Base-by-base conservation (phyloP, 92 coral and sea anemone genomes). In the Porites evermanni region DNA sequence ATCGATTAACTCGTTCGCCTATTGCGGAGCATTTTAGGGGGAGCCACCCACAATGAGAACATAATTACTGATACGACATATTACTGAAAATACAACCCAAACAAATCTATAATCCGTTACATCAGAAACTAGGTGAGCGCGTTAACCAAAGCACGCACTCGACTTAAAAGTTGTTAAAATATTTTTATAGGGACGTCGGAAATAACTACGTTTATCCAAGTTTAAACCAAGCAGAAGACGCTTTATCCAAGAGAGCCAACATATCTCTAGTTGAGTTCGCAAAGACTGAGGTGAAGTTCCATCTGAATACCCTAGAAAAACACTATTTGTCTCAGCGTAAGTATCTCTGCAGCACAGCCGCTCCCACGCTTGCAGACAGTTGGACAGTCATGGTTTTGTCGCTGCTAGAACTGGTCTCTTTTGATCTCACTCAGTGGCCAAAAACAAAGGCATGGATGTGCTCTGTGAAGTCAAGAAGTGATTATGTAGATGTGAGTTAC, bases 161-260 rank as follows among this genome's bases (percentile, higher is more conserved):
- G 47, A 38, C 47, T 38, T 38, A 38, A 38, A 29, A 38, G 47
- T 38, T 38, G 5, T 38, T 38, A 38, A 3, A 38, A 24, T 12
- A 11, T 68, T 64, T 64, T 24, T 70, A 91, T 12, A 56, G 97
- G 86, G 97, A 94, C 61, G 85, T 91, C 52, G 92, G 86, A 63
- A 89, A 86, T 81, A 94, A 94, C 64, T 94, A 94, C 54, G 91
- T 94, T 13, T 85, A 83, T 77, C 97, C 97, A 74, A 89, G 93
- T 64, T 84, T 94, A 13, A 89, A 70, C 38, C 80, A 21, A 5
- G 88, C 89, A 85, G 94, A 89, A 1, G 91, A 86, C 79, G 86
- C 93, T 70, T 87, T 94, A 19, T 63, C 91, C 12, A 91, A 88
- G 19, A 79, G 77, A 4, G 87, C 91, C 13, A 94, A 94, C 83